Conservation (phyloP, 2,797 vertebrate species). For the Chromis chromis region DNA sequence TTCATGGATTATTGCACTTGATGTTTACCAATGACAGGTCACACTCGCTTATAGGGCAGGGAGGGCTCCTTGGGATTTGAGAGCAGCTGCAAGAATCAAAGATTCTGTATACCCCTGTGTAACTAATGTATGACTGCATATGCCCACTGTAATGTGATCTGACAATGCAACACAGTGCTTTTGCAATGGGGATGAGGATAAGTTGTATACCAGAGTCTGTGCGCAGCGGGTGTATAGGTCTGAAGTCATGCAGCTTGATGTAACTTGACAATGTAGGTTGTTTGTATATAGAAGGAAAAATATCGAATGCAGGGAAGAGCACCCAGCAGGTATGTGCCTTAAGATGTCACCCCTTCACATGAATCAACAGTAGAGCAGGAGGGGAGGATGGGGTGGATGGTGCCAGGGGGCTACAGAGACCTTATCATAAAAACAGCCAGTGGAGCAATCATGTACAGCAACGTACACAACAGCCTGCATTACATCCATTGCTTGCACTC, state of each 20-base stretch:
- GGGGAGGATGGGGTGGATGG: slow-evolving; percentile 20
- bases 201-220: slow-evolving; percentile 49
- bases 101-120: slow-evolving; percentile 49
- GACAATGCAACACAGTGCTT: slow-evolving; percentile 64
- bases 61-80: slow-evolving; percentile 51
- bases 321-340: slow-evolving; percentile 64
- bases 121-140: slow-evolving; percentile 66
- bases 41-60: slow-evolving; percentile 48
- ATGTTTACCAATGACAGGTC: slow-evolving; percentile 64
- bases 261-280: slow-evolving; percentile 64
- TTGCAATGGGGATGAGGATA: slow-evolving; percentile 51
- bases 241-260: slow-evolving; percentile 66
- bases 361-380: slow-evolving; percentile 61
- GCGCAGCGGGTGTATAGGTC: slow-evolving; percentile 48
- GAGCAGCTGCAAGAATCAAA: slow-evolving; percentile 63
- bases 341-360: slow-evolving; percentile 70
- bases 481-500: slow-evolving; percentile 27
- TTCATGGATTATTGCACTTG: slow-evolving; percentile 46
- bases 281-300: slow-evolving; percentile 50
- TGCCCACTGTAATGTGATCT: slow-evolving; percentile 62
- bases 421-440: slow-evolving; percentile 58
- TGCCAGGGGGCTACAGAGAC: slow-evolving; percentile 64
- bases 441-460: slow-evolving; percentile 47
- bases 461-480: slow-evolving; percentile 40
- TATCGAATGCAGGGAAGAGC: slow-evolving; percentile 45